Conservation (phyloP, 2,888 invertebrate genomes). For the Chalcosyrphus nemorum region DNA sequence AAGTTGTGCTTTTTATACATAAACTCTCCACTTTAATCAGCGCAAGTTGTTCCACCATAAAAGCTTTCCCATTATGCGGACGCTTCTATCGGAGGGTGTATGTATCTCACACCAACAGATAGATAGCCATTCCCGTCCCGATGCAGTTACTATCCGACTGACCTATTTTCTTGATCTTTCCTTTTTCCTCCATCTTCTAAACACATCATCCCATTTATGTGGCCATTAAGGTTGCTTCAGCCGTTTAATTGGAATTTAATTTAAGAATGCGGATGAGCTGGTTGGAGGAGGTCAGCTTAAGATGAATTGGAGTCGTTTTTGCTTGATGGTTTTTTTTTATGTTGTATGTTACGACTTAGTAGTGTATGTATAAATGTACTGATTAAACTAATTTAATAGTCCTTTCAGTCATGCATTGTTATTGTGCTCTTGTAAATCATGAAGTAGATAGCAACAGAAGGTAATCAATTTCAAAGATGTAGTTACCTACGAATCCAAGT, state of each 20-base stretch:
- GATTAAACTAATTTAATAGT: not conserved
- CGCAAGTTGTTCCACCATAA: constrained; percentile 1
- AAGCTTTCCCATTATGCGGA: not conserved
- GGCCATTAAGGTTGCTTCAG: constrained; percentile 16
- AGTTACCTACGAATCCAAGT: not conserved
- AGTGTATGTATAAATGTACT: no score
- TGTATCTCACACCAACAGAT: not conserved
- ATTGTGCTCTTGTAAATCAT: constrained; percentile 18
- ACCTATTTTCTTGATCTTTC: constrained; percentile 44
- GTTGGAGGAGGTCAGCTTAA: not conserved
- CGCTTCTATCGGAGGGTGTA: not conserved
- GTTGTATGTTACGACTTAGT: not conserved
- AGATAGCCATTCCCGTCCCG: constrained; percentile 5
- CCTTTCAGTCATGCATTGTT: constrained; percentile 4
- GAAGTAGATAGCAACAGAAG: not conserved
- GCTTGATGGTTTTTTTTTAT: no score
- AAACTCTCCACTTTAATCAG: constrained; percentile 36
- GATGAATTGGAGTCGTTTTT: not conserved
- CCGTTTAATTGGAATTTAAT: constrained; percentile 37
- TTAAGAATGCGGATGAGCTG: constrained; percentile 49
- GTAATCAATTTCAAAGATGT: constrained; percentile 21
- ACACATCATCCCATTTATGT: constrained; percentile 22
- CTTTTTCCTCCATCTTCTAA: constrained; percentile 31
- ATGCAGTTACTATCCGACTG: constrained; percentile 33
- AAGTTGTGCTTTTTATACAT: not conserved